phyloP scores from a whole-genome alignment of 2,113 vertebrate species.

The Otis tarda region DNA sequence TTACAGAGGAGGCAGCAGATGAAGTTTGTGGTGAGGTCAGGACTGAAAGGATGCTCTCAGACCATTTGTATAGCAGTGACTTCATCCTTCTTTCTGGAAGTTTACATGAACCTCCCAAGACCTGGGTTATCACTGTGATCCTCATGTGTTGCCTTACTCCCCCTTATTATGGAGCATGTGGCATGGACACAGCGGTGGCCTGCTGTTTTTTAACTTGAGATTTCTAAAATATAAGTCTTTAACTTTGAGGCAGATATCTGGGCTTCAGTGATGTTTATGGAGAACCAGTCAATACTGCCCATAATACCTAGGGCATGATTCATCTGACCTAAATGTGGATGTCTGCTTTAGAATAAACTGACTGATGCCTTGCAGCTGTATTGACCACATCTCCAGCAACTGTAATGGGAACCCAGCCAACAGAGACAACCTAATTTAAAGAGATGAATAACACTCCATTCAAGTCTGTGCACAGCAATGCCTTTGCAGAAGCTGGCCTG shows the following conservation, averaged over 20 bases:
- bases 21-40: background rate
- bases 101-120: background rate
- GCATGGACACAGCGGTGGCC: background rate
- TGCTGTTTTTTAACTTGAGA: background rate
- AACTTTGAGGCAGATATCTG: background rate
- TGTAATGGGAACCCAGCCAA: background rate
- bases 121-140: background rate
- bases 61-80: background rate
- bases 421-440: conserved; percentile 33
- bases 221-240: background rate
- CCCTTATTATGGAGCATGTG: background rate
- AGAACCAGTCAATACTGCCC: background rate
- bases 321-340: conserved; percentile 13
- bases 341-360: conserved; percentile 26
- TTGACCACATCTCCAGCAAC: background rate
- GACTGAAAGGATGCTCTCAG: background rate
- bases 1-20: background rate
- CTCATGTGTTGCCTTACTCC: background rate
- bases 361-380: conserved; percentile 26
- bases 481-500: background rate
- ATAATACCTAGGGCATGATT: background rate
- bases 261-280: background rate
- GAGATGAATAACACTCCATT: conserved; percentile 18
- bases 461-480: background rate
- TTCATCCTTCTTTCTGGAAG: background rate